Percentiles rank a stretch among this genome's conserved stretches.
These are phyloP conservation scores for Mus minutoides DNA, from an alignment of 2,797 vertebrate species.

Conservation along the genomic window DNA sequence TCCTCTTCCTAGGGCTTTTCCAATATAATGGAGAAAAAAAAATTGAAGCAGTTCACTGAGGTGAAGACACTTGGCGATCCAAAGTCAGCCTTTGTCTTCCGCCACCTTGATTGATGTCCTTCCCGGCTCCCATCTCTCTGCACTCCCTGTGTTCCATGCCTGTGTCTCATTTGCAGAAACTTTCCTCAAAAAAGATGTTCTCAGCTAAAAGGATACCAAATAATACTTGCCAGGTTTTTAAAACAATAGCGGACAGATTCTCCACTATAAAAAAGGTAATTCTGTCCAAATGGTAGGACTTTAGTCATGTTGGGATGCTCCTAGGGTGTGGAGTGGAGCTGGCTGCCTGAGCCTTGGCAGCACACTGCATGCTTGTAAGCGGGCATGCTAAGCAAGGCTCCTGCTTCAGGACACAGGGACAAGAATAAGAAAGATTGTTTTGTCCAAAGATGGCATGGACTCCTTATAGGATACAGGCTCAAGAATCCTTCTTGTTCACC, in stretches of 20 bases:
- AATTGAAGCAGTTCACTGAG: not conserved
- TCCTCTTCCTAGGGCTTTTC: not conserved
- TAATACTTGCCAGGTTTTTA: conserved; percentile 1
- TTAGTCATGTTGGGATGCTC: not conserved
- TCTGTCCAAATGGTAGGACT: not conserved
- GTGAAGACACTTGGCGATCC: not conserved
- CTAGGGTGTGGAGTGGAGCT: not conserved
- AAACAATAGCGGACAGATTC: not conserved
- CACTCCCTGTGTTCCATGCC: not conserved
- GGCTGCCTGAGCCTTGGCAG: not conserved
- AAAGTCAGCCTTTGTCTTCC: not conserved
- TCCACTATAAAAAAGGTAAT: not conserved
- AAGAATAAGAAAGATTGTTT: not conserved
- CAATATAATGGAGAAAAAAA: not conserved
- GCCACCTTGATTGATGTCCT: no score
- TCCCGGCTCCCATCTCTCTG: not conserved
- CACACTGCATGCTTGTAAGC: not conserved
- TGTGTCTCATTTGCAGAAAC: conserved; percentile 24
- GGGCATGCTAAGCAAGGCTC: not conserved
- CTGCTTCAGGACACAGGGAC: not conserved
- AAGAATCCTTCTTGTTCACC: not conserved
- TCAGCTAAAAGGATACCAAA: not conserved
- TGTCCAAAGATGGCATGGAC: not conserved
- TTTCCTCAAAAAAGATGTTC: conserved; percentile 23
- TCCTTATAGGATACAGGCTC: not conserved